These are phyloP conservation scores for Drosophila multiciliata DNA, from an alignment of 2,888 invertebrate species.

Conservation along the genomic window DNA sequence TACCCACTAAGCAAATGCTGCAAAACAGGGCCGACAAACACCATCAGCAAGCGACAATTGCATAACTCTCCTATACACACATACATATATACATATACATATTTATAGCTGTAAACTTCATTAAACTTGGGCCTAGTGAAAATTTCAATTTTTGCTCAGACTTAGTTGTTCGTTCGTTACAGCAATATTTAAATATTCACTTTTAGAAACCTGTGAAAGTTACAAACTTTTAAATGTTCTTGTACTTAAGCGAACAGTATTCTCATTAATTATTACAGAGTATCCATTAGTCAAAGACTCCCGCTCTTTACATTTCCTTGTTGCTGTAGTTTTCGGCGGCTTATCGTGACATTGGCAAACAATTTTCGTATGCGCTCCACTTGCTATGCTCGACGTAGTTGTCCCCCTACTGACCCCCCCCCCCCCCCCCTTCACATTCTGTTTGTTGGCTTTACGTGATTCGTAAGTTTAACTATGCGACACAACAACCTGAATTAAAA, in stretches of 20 bases:
- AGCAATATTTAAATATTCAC: not conserved
- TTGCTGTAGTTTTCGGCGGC: slow-evolving; percentile 47
- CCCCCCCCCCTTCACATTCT: not conserved
- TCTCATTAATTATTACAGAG: not conserved
- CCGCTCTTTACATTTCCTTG: not conserved
- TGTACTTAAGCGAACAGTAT: not conserved
- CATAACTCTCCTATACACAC: not conserved
- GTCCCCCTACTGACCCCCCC: not conserved
- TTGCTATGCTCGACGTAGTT: slow-evolving; percentile 61
- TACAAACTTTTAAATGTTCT: not conserved
- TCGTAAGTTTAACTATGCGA: slow-evolving; percentile 68
- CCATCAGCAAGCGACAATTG: not conserved
- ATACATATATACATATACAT: not conserved
- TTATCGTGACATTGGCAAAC: slow-evolving; percentile 79
- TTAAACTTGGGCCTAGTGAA: not conserved
- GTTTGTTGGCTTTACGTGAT: slow-evolving; percentile 63
- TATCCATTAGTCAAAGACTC: slow-evolving; percentile 7
- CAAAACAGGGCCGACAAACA: not conserved
- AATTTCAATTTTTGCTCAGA: not conserved
- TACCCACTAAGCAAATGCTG: slow-evolving; percentile 30
- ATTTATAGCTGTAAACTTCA: not conserved
- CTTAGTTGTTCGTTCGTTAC: not conserved
- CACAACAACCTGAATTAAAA: slow-evolving; percentile 56
- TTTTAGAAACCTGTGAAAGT: not conserved
- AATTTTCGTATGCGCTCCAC: slow-evolving; percentile 76